These are phyloP conservation scores for Himalopsyche phryganea DNA, from an alignment of 1,140 invertebrate genomes.

Conservation along the genomic window DNA sequence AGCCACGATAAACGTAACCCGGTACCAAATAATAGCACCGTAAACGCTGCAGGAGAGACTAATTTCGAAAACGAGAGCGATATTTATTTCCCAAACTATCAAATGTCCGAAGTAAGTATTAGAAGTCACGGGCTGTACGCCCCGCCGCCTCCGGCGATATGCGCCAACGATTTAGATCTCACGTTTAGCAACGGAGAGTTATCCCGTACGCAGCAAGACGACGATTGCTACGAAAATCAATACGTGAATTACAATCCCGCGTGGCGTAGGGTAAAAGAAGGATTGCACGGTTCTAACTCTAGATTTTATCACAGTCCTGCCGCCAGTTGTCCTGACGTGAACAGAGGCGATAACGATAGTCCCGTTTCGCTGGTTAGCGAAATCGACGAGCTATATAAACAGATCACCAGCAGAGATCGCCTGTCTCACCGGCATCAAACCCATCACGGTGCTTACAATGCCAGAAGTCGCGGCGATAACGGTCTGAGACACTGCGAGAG, in stretches of 20 bases:
- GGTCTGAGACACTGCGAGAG: conserved; percentile 45
- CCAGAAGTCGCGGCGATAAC: conserved; percentile 45
- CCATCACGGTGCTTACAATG: conserved; percentile 37
- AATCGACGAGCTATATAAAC: conserved; percentile 57
- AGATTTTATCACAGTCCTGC: conserved; percentile 47
- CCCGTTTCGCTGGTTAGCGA: conserved; percentile 52
- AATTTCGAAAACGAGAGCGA: conserved; percentile 58
- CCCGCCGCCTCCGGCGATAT: conserved; percentile 53
- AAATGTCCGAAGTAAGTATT: conserved; percentile 61
- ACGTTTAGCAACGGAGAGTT: conserved; percentile 51
- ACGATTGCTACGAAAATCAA: conserved; percentile 41
- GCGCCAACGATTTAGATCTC: conserved; percentile 47
- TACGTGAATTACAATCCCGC: conserved; percentile 51
- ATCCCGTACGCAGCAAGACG: conserved; percentile 37
- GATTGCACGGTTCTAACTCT: conserved; percentile 43
- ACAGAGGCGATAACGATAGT: conserved; percentile 40
- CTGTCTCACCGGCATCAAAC: conserved; percentile 38
- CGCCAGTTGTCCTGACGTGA: conserved; percentile 47
- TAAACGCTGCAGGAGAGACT: conserved; percentile 40
- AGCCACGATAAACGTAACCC: conserved; percentile 40
- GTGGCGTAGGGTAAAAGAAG: conserved; percentile 42
- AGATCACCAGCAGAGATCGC: conserved; percentile 50
- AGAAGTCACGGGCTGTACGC: conserved; percentile 58
- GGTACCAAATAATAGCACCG: conserved; percentile 53
- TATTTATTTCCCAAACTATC: conserved; percentile 56